Conservation (phyloP, 1,140 invertebrate genomes). For the Idris sp. region DNA sequence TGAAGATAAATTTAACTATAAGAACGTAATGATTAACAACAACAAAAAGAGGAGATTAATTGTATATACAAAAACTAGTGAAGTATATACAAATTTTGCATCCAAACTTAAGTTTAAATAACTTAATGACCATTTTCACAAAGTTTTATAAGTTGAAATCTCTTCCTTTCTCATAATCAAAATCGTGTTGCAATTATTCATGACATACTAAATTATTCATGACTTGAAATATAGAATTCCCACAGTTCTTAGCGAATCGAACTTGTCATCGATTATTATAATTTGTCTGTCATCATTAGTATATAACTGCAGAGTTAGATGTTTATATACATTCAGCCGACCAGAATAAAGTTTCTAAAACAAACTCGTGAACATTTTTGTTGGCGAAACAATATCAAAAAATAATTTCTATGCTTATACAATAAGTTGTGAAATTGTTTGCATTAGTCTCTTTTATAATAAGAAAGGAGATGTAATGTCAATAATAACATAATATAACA, state of each 20-base stretch:
- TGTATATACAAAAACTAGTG: too few species aligned
- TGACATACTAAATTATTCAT: not conserved
- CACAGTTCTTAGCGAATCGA: conserved; percentile 4
- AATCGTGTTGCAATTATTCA: not conserved
- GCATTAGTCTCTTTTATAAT: conserved; percentile 13
- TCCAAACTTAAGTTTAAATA: too few species aligned
- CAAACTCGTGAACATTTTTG: conserved; percentile 12
- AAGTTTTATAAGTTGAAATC: too few species aligned
- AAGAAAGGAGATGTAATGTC: not conserved
- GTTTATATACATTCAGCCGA: too few species aligned
- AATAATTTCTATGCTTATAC: conserved; percentile 1
- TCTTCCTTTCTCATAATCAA: too few species aligned
- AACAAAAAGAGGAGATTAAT: too few species aligned
- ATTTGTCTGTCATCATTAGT: conserved; percentile 4
- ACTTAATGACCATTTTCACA: too few species aligned
- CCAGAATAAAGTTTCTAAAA: conserved; percentile 14
- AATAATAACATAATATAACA: conserved; percentile 38
- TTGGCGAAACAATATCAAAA: conserved; percentile 26
- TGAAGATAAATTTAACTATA: too few species aligned
- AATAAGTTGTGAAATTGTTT: not conserved
- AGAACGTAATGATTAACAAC: too few species aligned
- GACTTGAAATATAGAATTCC: conserved; percentile 5
- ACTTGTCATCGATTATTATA: conserved; percentile 12
- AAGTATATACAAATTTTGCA: too few species aligned
- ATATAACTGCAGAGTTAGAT: conserved; percentile 21